phyloP scores from a whole-genome alignment of 1,140 invertebrate genomes.

The Eulimnadia texana region DNA sequence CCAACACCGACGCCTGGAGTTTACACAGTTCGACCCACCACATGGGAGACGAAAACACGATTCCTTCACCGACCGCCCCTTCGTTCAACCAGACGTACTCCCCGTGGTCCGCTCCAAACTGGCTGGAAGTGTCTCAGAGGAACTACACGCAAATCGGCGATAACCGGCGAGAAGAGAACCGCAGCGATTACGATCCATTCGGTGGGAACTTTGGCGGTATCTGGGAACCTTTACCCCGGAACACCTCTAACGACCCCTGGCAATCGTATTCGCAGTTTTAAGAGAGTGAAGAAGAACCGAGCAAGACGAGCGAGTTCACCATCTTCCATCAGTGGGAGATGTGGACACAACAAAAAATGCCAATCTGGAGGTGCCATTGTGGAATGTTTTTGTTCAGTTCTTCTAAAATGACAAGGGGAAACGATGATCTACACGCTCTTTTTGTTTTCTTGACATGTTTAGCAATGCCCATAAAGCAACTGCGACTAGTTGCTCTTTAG shows the following conservation, averaged over 20 bases:
- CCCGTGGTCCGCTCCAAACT: constrained; percentile 1
- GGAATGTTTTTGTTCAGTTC: too few relatives aligned
- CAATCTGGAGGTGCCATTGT: too few relatives aligned
- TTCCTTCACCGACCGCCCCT: background rate
- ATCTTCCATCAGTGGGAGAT: too few relatives aligned
- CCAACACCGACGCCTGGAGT: background rate
- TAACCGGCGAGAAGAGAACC: background rate
- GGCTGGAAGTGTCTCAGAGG: constrained; percentile 3
- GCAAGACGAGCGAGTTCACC: too few relatives aligned
- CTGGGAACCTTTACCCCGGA: too few relatives aligned
- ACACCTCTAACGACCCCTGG: background rate
- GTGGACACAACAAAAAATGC: too few relatives aligned
- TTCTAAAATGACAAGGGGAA: too few relatives aligned
- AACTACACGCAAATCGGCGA: background rate
- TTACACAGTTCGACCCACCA: background rate
- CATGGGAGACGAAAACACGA: too few relatives aligned
- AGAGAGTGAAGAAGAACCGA: too few relatives aligned
- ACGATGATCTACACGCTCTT: too few relatives aligned
- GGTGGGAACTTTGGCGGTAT: too few relatives aligned
- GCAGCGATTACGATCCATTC: background rate
- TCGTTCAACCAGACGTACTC: background rate
- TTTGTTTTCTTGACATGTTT: background rate
- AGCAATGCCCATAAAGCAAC: background rate
- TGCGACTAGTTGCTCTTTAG: background rate
- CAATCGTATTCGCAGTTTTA: background rate